Conservation (phyloP, 2,113 vertebrate species). For the Melanerpes aurifrons region DNA sequence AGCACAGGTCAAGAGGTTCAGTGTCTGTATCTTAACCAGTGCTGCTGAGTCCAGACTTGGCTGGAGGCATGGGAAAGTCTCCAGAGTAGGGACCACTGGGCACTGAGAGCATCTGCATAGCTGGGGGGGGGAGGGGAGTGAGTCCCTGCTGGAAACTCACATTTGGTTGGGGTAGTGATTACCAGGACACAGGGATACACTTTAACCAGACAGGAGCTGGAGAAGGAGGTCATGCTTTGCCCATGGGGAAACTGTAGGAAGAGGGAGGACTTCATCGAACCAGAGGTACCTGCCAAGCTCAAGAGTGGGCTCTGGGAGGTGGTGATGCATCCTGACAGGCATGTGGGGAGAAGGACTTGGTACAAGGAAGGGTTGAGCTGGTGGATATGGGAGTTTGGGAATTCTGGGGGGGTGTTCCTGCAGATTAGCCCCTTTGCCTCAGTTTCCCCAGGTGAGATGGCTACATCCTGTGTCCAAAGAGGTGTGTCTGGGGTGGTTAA, state of each 20-base stretch:
- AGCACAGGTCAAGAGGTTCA: not conserved
- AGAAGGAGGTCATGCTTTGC: not conserved
- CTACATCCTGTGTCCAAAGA: fast-evolving
- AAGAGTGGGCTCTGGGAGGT: not conserved
- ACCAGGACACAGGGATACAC: not conserved
- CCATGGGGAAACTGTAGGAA: fast-evolving
- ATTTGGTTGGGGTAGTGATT: fast-evolving
- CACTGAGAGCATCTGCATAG: fast-evolving
- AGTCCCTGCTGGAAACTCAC: not conserved
- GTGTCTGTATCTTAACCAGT: fast-evolving
- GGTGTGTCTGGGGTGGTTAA: fast-evolving
- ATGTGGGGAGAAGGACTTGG: fast-evolving
- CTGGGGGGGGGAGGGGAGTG: not conserved
- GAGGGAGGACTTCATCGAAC: fast-evolving
- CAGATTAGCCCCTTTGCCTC: not conserved
- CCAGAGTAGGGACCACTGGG: fast-evolving
- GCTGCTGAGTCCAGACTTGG: not conserved
- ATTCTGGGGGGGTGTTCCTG: not conserved
- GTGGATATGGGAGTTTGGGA: not conserved
- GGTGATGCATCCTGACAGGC: not conserved
- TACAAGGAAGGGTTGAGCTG: not conserved
- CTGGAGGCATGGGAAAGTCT: not conserved
- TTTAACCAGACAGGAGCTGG: not conserved
- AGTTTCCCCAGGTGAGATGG: not conserved
- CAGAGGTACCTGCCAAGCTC: not conserved